Evolutionary conservation across 2,797 vertebrate genomes (phyloP), one percentile per base, ranked within the genome.

Genomic region (Alcedo atthis): DNA sequence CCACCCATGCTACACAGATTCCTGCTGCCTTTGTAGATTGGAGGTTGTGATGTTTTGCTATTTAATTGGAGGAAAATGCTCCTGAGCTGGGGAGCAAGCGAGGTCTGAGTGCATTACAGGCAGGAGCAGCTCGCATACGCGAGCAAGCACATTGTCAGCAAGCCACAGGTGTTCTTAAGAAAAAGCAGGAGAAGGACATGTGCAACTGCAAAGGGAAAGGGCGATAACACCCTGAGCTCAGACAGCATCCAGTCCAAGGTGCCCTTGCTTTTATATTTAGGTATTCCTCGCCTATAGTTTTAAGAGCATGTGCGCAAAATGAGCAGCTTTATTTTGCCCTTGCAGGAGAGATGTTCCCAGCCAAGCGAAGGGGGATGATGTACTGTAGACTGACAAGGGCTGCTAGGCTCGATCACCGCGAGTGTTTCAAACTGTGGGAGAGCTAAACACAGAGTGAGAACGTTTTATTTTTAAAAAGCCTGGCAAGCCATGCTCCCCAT

Each of bases 201-300:
- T 33, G 76, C 8, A 70, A 28, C 79, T 17, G 49, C 51, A 17
- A 81, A 48, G 64, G 24, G 51, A 64, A 93, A 79, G 54, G 57
- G 55, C 2, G 24, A 73, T 75, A 96, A 87, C 37, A 85, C 25
- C 67, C 69, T 18, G 1, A 53, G 53, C 33, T 11, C 77, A 76
- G 81, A 17, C 61, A 58, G 53, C 45, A 5, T 58, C 48, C 75
- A 71, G 63, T 5, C 69, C 89, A 92, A 95, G 77, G 94, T 96
- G 96, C 84, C 95, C 96, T 95, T 95, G 92, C 37, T 40, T 95
- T 96, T 94, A 93, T 96, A 95, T 95, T 95, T 95, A 95, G 91
- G 69, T 85, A 93, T 95, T 94, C 90, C 82, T 94, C 55, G 83
- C 91, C 90, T 84, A 24, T 95, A 94, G 92, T 89, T 89, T 77